Evolutionary conservation across 2,113 vertebrate species (phyloP), one percentile per base, ranked within the genome.

Genomic region (Seriola aureovittata): DNA sequence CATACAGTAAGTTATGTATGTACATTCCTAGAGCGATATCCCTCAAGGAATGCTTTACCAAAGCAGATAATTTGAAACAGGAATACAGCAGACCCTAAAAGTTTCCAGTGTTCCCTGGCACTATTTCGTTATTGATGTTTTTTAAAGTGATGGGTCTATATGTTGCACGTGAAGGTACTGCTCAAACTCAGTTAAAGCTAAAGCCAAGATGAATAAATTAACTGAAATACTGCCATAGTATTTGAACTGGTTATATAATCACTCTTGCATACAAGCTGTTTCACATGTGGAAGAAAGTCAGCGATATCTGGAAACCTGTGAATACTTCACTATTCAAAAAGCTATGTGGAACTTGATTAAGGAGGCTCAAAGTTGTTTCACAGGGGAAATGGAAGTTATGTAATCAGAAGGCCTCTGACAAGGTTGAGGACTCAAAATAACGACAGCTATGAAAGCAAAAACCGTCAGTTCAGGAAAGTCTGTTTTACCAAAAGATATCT

Each of bases 301-400:
- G 62, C 46, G 36, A 57, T 70, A 66, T 82, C 62, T 82, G 82
- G 66, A 80, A 70, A 76, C 16, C 57, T 69, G 52, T 58, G 60
- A 76, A 64, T 16, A 34, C 54, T 73, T 72, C 29, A 68, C 34
- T 40, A n/a, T 65, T 52, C 58, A 75, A 52, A 75, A 54, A 5
- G 8, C 12, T 25, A 2, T 1, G 50, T 71, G 70, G 71, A 83
- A 57, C 32, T 57, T 42, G 73, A 73, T 73, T 38, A 67, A 79
- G 55, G 42, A 65, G 46, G 19, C 17, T 66, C 63, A 36, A 36
- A 23, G 36, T 32, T 60, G 73, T 69, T 85, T 70, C 36, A 68
- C 58, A 32, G 34, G 60, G 59, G 25, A 67, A 76, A 67, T 40
- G 2, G 2, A n/a, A 29, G 38, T 80, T 80, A 75, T 63, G 55